Base-by-base conservation (phyloP, 2,113 vertebrate species). In the Illadopsis cleaveri region DNA sequence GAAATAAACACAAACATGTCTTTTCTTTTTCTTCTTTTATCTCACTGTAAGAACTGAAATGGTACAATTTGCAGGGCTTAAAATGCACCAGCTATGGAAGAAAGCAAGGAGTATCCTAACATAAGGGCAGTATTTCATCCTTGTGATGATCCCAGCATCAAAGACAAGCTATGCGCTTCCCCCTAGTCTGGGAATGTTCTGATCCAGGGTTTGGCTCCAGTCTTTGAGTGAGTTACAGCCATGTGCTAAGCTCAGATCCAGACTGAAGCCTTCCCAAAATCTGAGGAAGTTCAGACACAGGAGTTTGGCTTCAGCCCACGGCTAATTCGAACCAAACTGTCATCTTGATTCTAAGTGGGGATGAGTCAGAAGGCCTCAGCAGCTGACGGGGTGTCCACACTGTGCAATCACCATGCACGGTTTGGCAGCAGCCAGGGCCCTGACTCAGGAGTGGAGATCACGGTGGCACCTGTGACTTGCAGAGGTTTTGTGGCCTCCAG, bases 261-360 rank as follows among this genome's bases (percentile, higher is more conserved):
- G 70, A 80, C 83, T 94, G 94, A 90, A 94, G 56, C 25, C 86
- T 75, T 94, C 96, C 77, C 94, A 94, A 96, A 95, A 85, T 81
- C 82, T 62, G 85, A 96, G 94, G 92, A 96, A 96, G 70, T 84
- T 97, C 65, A 80, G 82, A 81, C 56, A 38, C 86, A 83, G 58
- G 35, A 68, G 85, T 97, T 96, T 96, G 93, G 87, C 94, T 94
- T 92, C 65, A 78, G 64, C 86, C 51, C 77, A 81, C 1, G 1
- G 71, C 77, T 96, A 97, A 95, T 94, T 96, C 91, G 91, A 93
- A 95, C 80, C 91, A 97, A 95, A 92, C 33, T 93, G 58, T 56
- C 88, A 85, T 93, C 62, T 64, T 89, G 87, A 68, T 62, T 83
- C 93, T 73, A 72, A 94, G 64, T 90, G 88, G 80, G 95, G 92